Evolutionary conservation across 1,140 invertebrate species (phyloP).

Genomic region (Heliconius melpomene): DNA sequence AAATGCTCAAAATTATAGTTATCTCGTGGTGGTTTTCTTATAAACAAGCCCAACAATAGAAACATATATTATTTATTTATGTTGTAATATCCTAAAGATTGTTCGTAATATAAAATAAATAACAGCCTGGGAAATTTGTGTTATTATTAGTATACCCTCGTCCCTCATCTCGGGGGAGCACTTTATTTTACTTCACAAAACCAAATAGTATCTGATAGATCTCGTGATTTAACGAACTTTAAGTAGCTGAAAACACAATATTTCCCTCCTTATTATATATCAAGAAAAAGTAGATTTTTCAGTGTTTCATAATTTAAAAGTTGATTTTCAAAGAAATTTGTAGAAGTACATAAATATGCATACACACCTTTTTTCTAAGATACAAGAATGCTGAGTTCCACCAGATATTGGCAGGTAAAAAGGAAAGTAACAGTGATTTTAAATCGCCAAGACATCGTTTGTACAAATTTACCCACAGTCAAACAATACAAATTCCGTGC

Average conservation of each 20-base stretch:
- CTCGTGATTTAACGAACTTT: background rate
- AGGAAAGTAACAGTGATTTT: constrained; percentile 1
- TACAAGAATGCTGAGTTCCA: background rate
- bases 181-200: background rate
- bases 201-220: background rate
- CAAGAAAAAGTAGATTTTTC: no score
- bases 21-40: no score
- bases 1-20: no score
- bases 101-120: background rate
- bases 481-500: constrained; percentile 22
- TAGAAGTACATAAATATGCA: no score
- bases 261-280: no score
- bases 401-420: background rate
- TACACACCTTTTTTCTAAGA: no score
- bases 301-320: no score
- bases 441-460: background rate
- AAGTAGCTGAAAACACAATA: no score
- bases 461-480: constrained; percentile 8
- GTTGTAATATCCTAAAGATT: no score
- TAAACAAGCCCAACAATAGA: no score
- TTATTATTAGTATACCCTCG: background rate
- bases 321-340: no score
- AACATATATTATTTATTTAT: no score
- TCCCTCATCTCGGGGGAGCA: background rate
- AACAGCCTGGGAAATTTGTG: background rate